Conservation (phyloP, 2,888 invertebrate genomes). For the Clepsis dumicolana region DNA sequence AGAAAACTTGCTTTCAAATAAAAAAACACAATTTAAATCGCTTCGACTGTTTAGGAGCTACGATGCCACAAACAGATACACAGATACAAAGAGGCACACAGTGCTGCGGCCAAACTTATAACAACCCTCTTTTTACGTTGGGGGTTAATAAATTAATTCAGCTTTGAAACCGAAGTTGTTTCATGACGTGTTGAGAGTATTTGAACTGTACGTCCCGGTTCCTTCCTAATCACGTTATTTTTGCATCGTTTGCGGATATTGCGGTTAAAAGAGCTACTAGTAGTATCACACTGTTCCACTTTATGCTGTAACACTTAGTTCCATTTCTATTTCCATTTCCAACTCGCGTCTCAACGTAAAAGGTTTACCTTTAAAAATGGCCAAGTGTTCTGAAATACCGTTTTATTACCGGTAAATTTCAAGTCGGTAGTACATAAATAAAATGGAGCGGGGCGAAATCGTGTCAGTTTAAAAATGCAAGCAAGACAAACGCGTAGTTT, state of each 20-base stretch:
- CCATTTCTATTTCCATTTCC: not conserved
- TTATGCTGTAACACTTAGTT: not conserved
- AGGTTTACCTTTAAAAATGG: conserved; percentile 13
- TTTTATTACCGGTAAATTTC: conserved; percentile 13
- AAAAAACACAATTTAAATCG: too few relatives aligned
- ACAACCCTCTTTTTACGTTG: too few relatives aligned
- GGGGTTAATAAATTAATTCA: too few relatives aligned
- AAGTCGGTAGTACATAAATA: conserved; percentile 13
- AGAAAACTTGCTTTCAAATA: too few relatives aligned
- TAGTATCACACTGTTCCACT: not conserved
- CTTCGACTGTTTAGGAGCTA: too few relatives aligned
- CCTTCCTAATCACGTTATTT: too few relatives aligned
- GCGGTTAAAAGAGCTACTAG: not conserved
- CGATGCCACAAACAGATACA: too few relatives aligned
- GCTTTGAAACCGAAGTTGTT: too few relatives aligned
- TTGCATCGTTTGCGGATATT: not conserved
- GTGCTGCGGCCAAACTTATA: too few relatives aligned
- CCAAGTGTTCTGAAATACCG: conserved; percentile 4
- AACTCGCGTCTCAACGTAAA: conserved; percentile 1
- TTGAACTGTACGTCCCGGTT: too few relatives aligned
- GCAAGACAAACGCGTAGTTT: conserved; percentile 20
- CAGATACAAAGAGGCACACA: too few relatives aligned
- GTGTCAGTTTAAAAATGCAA: conserved; percentile 27
- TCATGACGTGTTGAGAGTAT: too few relatives aligned
- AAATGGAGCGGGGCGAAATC: conserved; percentile 1